A percentile compares a stretch with the other conserved stretches of the same genome.
phyloP scores from a whole-genome alignment of 2,888 invertebrate species.

The Lacanobia wlatinum region DNA sequence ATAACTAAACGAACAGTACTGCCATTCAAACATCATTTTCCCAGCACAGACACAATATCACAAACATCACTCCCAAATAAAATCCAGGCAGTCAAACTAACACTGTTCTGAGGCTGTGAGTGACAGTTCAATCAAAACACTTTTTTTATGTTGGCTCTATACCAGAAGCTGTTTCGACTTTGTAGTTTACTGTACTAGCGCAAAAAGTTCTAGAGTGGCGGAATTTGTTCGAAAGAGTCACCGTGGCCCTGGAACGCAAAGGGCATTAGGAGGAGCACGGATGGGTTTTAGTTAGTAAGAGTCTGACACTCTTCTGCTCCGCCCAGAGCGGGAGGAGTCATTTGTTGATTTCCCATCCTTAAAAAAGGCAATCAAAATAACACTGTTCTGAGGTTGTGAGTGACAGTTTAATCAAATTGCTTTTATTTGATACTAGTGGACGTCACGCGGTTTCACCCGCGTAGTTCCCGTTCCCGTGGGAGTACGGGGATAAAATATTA shows the following conservation, averaged over 20 bases:
- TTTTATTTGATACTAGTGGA: no score
- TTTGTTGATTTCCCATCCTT: no score
- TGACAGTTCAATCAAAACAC: constrained; percentile 42
- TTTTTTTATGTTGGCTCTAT: constrained; percentile 15
- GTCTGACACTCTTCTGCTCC: no score
- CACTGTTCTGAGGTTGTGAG: constrained; percentile 17
- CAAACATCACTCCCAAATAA: constrained; percentile 3
- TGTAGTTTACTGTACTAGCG: not conserved
- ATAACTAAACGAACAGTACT: not conserved
- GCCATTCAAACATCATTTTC: constrained; percentile 1
- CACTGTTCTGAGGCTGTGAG: constrained; percentile 16
- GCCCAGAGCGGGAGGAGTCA: no score
- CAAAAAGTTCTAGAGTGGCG: no score
- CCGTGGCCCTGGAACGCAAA: no score
- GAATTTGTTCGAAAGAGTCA: no score
- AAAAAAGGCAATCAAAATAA: constrained; percentile 20
- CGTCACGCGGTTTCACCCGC: no score
- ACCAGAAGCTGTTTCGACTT: not conserved
- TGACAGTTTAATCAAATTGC: constrained; percentile 44
- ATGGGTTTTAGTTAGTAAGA: no score
- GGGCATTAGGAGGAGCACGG: no score
- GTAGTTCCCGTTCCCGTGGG: no score
- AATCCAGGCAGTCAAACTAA: constrained; percentile 26
- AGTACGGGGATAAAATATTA: no score
- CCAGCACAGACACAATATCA: not conserved